These are phyloP conservation scores for Nomada hirtipes DNA, from an alignment of 2,888 invertebrate genomes.

Conservation along the genomic window DNA sequence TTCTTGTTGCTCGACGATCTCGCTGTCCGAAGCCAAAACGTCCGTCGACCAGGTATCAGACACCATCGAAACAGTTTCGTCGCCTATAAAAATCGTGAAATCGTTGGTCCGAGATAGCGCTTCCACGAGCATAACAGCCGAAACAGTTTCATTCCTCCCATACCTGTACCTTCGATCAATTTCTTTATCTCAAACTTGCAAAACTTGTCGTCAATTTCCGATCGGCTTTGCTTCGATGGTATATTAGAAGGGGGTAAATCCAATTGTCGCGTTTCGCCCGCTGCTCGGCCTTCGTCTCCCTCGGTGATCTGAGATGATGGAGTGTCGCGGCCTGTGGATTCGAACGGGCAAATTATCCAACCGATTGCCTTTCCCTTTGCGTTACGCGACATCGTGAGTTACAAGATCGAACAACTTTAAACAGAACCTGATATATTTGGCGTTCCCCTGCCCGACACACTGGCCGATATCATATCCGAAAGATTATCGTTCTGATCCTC, in stretches of 20 bases:
- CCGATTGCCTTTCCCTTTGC: neutral
- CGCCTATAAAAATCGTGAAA: slow-evolving; percentile 85
- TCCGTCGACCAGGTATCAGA: slow-evolving; percentile 99
- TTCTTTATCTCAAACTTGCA: slow-evolving; percentile 98
- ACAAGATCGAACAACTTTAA: neutral
- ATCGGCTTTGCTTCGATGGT: slow-evolving; percentile 91
- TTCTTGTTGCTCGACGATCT: slow-evolving; percentile 93
- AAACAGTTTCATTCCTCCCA: neutral
- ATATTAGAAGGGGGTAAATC: slow-evolving; percentile 83
- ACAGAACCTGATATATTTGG: slow-evolving; percentile 94
- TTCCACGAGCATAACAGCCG: too few relatives aligned
- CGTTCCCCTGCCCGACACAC: slow-evolving; percentile 95
- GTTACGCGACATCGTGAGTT: neutral
- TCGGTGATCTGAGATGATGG: slow-evolving; percentile 97
- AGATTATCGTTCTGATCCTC: slow-evolving; percentile 97
- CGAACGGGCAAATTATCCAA: neutral
- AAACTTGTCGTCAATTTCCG: slow-evolving; percentile 99
- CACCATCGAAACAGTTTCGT: slow-evolving; percentile 98
- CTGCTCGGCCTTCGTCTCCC: slow-evolving; percentile 83
- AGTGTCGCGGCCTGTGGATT: slow-evolving; percentile 91
- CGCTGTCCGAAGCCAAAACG: slow-evolving; percentile 98
- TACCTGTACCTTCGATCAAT: slow-evolving; percentile 85
- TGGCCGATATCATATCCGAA: slow-evolving; percentile 98
- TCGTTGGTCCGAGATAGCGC: neutral
- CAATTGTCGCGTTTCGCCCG: slow-evolving; percentile 80